Evolutionary conservation across 2,888 invertebrate genomes (phyloP).

Genomic region (Nemapogon koenigi): DNA sequence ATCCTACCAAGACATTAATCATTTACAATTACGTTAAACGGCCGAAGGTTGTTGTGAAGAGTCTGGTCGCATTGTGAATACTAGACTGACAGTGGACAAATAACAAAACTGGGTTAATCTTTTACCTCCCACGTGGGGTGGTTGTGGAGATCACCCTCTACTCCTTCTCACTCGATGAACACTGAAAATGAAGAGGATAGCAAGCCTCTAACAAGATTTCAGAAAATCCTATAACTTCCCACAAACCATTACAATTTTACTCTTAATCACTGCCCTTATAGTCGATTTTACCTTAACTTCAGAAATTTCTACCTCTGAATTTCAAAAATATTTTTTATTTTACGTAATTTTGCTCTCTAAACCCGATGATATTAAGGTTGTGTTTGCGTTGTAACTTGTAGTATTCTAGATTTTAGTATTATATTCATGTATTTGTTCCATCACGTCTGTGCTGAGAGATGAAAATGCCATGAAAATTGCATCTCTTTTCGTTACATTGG

Average conservation of each 20-base stretch:
- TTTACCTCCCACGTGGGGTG: slow-evolving; percentile 52
- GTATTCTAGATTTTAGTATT: slow-evolving; percentile 52
- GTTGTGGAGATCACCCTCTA: slow-evolving; percentile 48
- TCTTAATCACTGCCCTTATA: slow-evolving; percentile 16
- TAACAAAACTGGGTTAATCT: slow-evolving; percentile 66
- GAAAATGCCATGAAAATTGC: slow-evolving; percentile 55
- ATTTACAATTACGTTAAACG: slow-evolving; percentile 63
- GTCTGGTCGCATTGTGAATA: slow-evolving; percentile 58
- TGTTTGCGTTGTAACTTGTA: slow-evolving; percentile 27
- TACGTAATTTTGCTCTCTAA: slow-evolving; percentile 43
- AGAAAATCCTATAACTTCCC: slow-evolving; percentile 25
- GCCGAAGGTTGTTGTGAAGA: slow-evolving; percentile 47
- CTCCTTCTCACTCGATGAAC: slow-evolving; percentile 34
- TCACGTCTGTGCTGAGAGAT: slow-evolving; percentile 54
- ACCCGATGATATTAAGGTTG: slow-evolving; percentile 29
- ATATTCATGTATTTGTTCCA: slow-evolving; percentile 60
- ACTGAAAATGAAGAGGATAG: slow-evolving; percentile 45
- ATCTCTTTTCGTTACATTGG: slow-evolving; percentile 38
- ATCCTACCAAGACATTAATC: slow-evolving; percentile 49
- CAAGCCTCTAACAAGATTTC: slow-evolving; percentile 22
- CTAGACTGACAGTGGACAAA: slow-evolving; percentile 65
- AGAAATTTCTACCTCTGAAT: slow-evolving; percentile 47
- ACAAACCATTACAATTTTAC: slow-evolving; percentile 16
- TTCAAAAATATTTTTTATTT: slow-evolving; percentile 44
- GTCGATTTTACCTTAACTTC: slow-evolving; percentile 27